Evolutionary conservation across 2,113 vertebrate genomes (phyloP).

Genomic region (Chascanopsetta lugubris): DNA sequence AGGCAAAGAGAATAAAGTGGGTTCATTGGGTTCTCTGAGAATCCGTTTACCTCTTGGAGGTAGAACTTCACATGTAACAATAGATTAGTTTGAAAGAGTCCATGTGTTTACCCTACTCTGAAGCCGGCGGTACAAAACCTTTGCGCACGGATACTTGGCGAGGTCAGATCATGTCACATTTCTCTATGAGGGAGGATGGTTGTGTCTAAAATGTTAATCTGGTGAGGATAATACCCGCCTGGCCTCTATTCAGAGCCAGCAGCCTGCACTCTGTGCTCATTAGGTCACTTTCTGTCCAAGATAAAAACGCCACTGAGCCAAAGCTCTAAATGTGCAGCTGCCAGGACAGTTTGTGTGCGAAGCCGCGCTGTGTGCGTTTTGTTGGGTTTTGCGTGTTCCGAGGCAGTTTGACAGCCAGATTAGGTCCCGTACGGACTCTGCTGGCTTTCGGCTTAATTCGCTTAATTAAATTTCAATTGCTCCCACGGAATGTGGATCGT

Average conservation of each 20-base stretch:
- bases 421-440: constrained; percentile 27
- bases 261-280: constrained; percentile 50
- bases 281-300: constrained; percentile 42
- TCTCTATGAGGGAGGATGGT: not conserved
- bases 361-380: constrained; percentile 20
- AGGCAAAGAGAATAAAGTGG: no score
- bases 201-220: constrained; percentile 41
- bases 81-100: no score
- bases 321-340: constrained; percentile 47
- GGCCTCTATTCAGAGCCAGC: constrained; percentile 27
- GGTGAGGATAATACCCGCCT: constrained; percentile 20
- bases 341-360: constrained; percentile 24
- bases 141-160: not conserved
- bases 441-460: constrained; percentile 47
- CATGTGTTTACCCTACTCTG: no score
- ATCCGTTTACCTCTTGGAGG: no score
- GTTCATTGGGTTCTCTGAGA: no score
- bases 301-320: constrained; percentile 24
- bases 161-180: not conserved
- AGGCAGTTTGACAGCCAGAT: constrained; percentile 20
- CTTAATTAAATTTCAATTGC: constrained; percentile 41
- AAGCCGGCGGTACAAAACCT: not conserved
- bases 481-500: constrained; percentile 11
- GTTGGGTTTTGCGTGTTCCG: constrained; percentile 22
- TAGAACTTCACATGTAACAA: no score